phyloP scores from a whole-genome alignment of 2,888 invertebrate species.

The Amphipyra tragopoginis region DNA sequence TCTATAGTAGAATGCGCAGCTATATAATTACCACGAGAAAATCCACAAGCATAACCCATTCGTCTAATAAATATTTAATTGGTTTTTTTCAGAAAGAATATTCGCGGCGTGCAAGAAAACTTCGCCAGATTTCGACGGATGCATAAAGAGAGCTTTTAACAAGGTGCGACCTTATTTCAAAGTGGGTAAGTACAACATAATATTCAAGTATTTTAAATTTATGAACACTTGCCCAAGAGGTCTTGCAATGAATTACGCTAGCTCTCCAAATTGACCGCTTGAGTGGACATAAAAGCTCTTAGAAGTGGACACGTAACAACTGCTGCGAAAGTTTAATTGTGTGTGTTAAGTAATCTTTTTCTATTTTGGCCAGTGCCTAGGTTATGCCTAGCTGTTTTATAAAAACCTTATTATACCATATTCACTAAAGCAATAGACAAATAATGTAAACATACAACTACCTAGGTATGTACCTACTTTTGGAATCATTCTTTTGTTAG shows the following conservation, averaged over 20 bases:
- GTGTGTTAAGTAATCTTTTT: background rate
- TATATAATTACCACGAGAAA: too few relatives aligned
- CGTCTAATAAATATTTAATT: background rate
- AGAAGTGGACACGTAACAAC: background rate
- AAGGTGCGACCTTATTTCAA: conserved; percentile 92
- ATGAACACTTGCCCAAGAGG: conserved; percentile 11
- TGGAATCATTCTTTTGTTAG: too few relatives aligned
- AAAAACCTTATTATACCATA: background rate
- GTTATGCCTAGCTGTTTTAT: background rate
- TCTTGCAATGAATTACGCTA: conserved; percentile 10
- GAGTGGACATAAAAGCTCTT: conserved; percentile 10
- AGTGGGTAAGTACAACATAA: conserved; percentile 86
- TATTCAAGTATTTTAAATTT: background rate
- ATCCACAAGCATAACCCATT: too few relatives aligned
- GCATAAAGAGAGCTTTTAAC: conserved; percentile 93
- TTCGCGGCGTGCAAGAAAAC: conserved; percentile 91
- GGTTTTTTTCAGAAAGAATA: conserved; percentile 78
- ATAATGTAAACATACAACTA: too few relatives aligned
- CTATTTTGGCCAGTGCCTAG: background rate
- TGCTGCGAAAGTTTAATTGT: background rate
- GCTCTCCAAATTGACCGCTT: conserved; percentile 9
- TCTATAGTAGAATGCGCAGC: too few relatives aligned
- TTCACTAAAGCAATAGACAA: too few relatives aligned
- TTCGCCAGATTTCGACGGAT: conserved; percentile 92
- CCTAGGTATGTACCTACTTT: too few relatives aligned